Evolutionary conservation across 2,888 invertebrate genomes (phyloP), one percentile per base, ranked within the genome.

Genomic region (Nycteola revayana): DNA sequence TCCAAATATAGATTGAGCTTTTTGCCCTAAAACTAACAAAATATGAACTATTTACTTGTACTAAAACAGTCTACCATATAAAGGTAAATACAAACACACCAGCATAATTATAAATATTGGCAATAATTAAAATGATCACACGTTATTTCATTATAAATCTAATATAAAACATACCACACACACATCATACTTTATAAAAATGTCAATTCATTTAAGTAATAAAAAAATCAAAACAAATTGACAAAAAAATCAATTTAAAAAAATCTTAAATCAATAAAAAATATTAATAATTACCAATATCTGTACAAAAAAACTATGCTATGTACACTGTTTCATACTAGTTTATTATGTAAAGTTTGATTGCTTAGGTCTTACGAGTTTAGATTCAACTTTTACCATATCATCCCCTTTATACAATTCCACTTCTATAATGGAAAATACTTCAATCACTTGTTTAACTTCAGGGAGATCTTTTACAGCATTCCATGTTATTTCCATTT

Each of bases 401-500:
- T 85, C 83, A 35, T 85, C 84, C 22, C 75, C 77, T 62, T 75
- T 80, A 36, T 72, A 60, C 60, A 89, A 67, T 60, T 80, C 77
- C 27, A 88, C 75, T 47, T 72, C 49, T 29, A 89, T 45, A 47
- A 77, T 67, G 6, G 87, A 83, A 53, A 89, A 89, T 20, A 87
- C 78, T 54, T 84, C 73, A 36, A 89, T 77, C 27, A 75, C 59
- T 65, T 88, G 87, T 37, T 61, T 67, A 0, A 69, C 49, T 45
- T 61, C 45, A 7, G 79, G 77, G 7, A 57, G 44, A 26, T 50
- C 44, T 9, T 71, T 63, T 4, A 56, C 59, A 20, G 66, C 66
- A 10, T 59, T 54, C 88, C 89, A 89, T 18, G 53, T 62, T 10
- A 89, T 48, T 49, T 82, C 75, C 84, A 88, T 86, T 64, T 81